Conservation (phyloP, 1,140 invertebrate species). For the Coptotermes formosanus region DNA sequence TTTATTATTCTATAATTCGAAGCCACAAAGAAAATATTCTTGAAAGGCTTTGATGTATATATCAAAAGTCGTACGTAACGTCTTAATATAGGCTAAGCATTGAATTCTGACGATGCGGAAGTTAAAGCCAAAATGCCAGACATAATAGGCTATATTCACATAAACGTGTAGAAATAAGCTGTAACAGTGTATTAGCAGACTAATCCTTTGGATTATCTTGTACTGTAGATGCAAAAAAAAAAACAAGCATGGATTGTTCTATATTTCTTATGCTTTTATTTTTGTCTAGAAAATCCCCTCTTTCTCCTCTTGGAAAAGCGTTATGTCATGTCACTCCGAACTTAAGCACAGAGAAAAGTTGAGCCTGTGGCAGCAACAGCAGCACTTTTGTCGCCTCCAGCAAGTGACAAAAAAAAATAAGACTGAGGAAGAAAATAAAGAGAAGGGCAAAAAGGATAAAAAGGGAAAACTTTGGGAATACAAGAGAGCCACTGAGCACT, state of each 20-base stretch:
- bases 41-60: too few relatives aligned
- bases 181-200: too few relatives aligned
- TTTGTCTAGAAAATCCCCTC: not conserved
- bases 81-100: too few relatives aligned
- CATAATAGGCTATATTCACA: too few relatives aligned
- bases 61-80: too few relatives aligned
- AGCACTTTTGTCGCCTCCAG: not conserved
- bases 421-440: not conserved
- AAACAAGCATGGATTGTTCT: not conserved
- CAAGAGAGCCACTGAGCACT: not conserved
- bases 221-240: not conserved
- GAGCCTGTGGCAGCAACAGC: not conserved
- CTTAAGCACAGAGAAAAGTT: conserved; percentile 18
- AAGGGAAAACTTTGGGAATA: not conserved
- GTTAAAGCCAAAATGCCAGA: too few relatives aligned
- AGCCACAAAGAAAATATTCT: too few relatives aligned
- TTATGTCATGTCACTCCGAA: not conserved
- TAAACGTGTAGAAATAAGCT: too few relatives aligned
- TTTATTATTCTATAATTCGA: too few relatives aligned
- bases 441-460: not conserved
- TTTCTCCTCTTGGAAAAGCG: conserved; percentile 1
- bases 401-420: not conserved
- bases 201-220: not conserved
- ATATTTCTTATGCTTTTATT: not conserved
- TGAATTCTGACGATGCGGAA: too few relatives aligned